Evolutionary conservation across 2,888 invertebrate species (phyloP), one percentile per base, ranked within the genome.

Genomic region (Protophormia terraenovae): DNA sequence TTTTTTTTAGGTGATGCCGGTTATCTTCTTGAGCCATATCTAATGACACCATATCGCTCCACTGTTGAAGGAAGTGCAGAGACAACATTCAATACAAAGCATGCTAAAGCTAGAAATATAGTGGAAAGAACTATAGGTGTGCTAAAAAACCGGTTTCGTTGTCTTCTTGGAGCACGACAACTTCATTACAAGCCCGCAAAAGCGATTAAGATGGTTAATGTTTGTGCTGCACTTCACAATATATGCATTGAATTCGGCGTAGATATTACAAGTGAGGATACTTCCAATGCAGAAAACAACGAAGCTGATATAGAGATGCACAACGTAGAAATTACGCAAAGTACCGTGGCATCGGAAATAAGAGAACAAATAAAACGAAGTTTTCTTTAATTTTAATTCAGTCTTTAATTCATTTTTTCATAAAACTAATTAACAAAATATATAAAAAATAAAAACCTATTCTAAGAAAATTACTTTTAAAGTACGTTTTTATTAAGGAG

Each of bases 21-120:
- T 10, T 67, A 67, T 32, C 50, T 50, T 3, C 32, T 67, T 10
- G 47, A 67, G 29, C 67, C 32, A 16, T 72, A 41, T 24, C 16
- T 55, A 3, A 55, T 72, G 41, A 72, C 76, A 3, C 66, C 66
- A 29, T 76, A 76, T n/a, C 76, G 76, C 8, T 76, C 66, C 12
- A 19, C 55, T 27, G 22, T 14, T 35, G 55, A 53, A 12, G 62
- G 27, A 62, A 62, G 73, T 47, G 32, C 19, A 16, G 73, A 73
- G 32, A 32, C 47, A 22, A 12, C 14, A 5, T 73, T 35, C n/a
- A 72, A 72, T 41, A 14, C 41, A 41, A 72, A 8, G 12, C 67
- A 67, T 67, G 47, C 47, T 10, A 38, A 22, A 10, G 24, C 50
- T n/a, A n/a, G n/a, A n/a, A n/a, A n/a, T n/a, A n/a, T n/a, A n/a